Base-by-base conservation (phyloP, 2,888 invertebrate genomes). In the Liodrosophila aerea region DNA sequence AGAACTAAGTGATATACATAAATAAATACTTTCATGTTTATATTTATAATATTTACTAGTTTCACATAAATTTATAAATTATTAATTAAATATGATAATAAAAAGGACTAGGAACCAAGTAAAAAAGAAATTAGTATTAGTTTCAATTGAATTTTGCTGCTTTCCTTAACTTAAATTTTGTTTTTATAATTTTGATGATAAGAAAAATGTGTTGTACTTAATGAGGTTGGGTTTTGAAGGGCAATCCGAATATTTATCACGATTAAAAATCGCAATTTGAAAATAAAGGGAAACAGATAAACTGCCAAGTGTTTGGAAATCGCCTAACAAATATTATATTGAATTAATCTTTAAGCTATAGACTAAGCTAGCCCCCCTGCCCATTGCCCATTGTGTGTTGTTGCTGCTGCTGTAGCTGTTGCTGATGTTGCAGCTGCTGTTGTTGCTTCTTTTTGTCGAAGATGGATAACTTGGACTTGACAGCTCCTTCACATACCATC, bases 401-500 rank as follows among this genome's bases (percentile, higher is more conserved):
- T 12, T 88, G 87, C 29, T 89, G 89, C 62, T 90, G 81, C 9
- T 86, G 86, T 29, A 87, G 87, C 40, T 89, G 89, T 64, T 90
- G 82, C 9, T 86, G 85, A 27, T 87, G 86, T 39, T 89, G 89
- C 65, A 74, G 12, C 12, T 34, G 81, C 9, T 86, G 86, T 15
- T 88, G 87, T 40, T 89, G 89, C 68, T 90, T 93, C 87, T 93
- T 92, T 87, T 94, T 95, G 90, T 96, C 96, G 90, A 96, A 96
- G 34, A 96, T 92, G 69, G 95, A 95, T 87, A 96, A 92, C 90
- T 96, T 96, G 49, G 95, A 96, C 86, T 93, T 92, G 60, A 96
- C 96, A 47, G 96, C 96, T 69, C 96, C 96, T 87, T 96, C 96
- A 90, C 96, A 96, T 30, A 96, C 92, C 87, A 94, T 93, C 70